A percentile compares a stretch with the other conserved stretches of the same genome.
These are phyloP conservation scores for Enteromius fasciolatus DNA, from an alignment of 2,797 vertebrate species.

Conservation along the genomic window DNA sequence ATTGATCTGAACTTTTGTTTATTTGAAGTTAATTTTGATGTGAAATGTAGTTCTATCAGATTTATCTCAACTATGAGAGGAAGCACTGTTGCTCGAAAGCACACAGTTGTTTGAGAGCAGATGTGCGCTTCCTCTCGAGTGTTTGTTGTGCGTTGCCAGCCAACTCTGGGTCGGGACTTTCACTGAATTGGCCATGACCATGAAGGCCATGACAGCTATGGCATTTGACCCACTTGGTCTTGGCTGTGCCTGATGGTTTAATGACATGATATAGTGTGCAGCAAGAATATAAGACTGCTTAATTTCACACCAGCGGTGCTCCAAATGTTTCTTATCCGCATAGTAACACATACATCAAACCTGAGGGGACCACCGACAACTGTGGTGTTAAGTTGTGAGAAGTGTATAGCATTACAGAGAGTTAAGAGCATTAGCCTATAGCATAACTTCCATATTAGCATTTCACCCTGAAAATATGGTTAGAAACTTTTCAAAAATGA, in stretches of 20 bases:
- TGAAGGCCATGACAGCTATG: constrained; percentile 49
- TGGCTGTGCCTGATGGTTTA: constrained; percentile 53
- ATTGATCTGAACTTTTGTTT: background rate
- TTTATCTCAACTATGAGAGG: background rate
- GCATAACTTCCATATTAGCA: constrained; percentile 37
- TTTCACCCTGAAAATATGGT: background rate
- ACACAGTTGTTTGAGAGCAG: constrained; percentile 25
- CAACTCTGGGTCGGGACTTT: constrained; percentile 26
- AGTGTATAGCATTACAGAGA: constrained; percentile 37
- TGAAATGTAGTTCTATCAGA: background rate
- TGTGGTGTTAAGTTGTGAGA: constrained; percentile 55
- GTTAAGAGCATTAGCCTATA: constrained; percentile 34
- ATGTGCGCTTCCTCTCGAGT: constrained; percentile 27
- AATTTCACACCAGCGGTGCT: constrained; percentile 32
- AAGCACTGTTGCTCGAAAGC: constrained; percentile 26
- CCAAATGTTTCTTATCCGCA: constrained; percentile 43
- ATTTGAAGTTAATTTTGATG: background rate
- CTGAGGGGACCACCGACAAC: constrained; percentile 40
- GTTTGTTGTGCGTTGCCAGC: constrained; percentile 43
- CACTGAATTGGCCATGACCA: constrained; percentile 26
- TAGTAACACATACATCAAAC: constrained; percentile 50
- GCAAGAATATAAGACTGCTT: constrained; percentile 44
- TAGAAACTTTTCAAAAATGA: background rate
- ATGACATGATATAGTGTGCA: constrained; percentile 53
- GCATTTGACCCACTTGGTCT: constrained; percentile 55